Evolutionary conservation across 2,113 vertebrate genomes (phyloP), one percentile per base, ranked within the genome.

Genomic region (Python bivittatus): DNA sequence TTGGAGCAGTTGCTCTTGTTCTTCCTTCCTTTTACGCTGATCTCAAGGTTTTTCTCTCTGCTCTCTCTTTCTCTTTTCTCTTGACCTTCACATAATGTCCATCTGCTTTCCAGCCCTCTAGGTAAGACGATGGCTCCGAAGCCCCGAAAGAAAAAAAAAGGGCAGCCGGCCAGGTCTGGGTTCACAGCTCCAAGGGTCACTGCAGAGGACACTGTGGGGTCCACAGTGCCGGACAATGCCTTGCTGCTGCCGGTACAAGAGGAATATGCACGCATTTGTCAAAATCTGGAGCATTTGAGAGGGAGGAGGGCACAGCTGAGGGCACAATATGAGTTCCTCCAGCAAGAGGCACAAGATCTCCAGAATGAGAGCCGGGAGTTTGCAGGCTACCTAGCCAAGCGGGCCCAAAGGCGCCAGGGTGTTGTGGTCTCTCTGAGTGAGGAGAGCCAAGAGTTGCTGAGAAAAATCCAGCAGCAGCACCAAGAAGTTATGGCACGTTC

Each of bases 351-450:
- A 4, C 17, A 60, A 27, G 54, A 11, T 0, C 90, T 96, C 6
- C 93, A 94, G 23, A 93, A 90, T 44, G 95, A 96, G 89, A 96
- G 92, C 52, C 94, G 92, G 56, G 95, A 95, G 20, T 97, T 97
- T 54, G 57, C 95, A 86, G 87, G 91, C 13, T 97, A 97, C 91
- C 91, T 98, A 91, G 93, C 90, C 27, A 94, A 97, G 60, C 91
- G 92, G 56, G 96, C 93, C 0, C 95, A 97, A 72, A 95, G 96
- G 33, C 95, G 88, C 1, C 92, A 93, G 79, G 95, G 54, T n/a
- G 92, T 92, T 22, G 95, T 95, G 10, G 60, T 94, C 61, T 95
- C 89, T 20, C 92, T 97, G 22, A 96, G 92, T 64, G 95, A 97
- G 56, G 94, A 94, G 91, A 96, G 93, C 38, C 91, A 94, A 9